Base-by-base conservation (phyloP, 2,888 invertebrate species). In the Trilocha varians region DNA sequence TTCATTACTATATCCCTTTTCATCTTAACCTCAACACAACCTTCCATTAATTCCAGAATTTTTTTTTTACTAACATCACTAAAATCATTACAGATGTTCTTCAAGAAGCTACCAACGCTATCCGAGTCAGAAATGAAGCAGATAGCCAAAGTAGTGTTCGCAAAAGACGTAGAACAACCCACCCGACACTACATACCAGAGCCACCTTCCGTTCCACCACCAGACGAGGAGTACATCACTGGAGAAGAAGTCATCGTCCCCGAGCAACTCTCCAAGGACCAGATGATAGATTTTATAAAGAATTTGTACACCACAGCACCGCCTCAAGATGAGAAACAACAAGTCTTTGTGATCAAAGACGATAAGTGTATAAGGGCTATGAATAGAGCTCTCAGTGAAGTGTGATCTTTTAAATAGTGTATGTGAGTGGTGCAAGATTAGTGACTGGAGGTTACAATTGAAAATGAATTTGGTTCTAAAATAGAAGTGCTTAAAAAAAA, bases 41-140 rank as follows among this genome's bases (percentile, higher is more conserved):
- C n/a, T n/a, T n/a, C n/a, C n/a, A n/a, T n/a, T 8, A 32, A 18
- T 25, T n/a, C 14, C 15, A 11, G 4, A 17, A 11, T 25, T n/a
- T 41, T 32, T 35, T 2, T 37, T 33, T 25, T 34, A 18, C 5
- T 9, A 25, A 2, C 3, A 25, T 18, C 11, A n/a, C n/a, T n/a
- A n/a, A n/a, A n/a, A n/a, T n/a, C n/a, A n/a, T 58, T 61, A 1
- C 64, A 84, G 83, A 82, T 79, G 79, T 80, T 76, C 60, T 70
- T 72, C 57, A 78, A 76, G 53, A 58, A 58, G 3, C 45, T 82
- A 14, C 82, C 83, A 5, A 66, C 58, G 1, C 52, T 84, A 50
- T 55, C 71, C 0, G 60, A 72, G 2, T 50, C 55, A 1, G 63
- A 75, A 46, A 42, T 78, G 2, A 46, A 66, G 25, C 54, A 71